phyloP scores from a whole-genome alignment of 2,888 invertebrate genomes.

The Marronus borbonicus region DNA sequence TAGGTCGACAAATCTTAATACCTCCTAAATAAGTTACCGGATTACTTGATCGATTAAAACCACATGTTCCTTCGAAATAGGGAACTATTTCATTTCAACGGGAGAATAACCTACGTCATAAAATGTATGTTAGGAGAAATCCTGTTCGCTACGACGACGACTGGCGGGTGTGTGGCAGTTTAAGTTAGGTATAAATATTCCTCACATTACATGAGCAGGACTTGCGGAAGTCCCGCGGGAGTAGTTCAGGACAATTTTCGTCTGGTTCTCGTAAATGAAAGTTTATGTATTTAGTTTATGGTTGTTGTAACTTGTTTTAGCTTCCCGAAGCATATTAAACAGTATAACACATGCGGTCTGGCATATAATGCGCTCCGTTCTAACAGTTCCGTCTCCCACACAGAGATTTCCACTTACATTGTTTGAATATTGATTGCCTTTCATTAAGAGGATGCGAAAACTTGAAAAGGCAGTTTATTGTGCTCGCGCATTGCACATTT shows the following conservation, averaged over 20 bases:
- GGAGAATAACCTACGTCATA: conserved; percentile 17
- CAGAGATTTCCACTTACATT: conserved; percentile 40
- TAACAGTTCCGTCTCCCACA: background rate
- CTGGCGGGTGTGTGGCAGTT: conserved; percentile 5
- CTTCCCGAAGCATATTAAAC: conserved; percentile 50
- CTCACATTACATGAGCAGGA: conserved; percentile 47
- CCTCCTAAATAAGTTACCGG: background rate
- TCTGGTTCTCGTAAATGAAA: conserved; percentile 56
- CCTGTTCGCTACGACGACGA: conserved; percentile 17
- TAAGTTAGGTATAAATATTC: conserved; percentile 45
- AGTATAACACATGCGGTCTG: conserved; percentile 46
- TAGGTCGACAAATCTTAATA: background rate
- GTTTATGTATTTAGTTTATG: conserved; percentile 54
- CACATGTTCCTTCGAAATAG: background rate
- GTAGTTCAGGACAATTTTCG: conserved; percentile 55
- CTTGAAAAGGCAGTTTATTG: background rate
- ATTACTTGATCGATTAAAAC: background rate
- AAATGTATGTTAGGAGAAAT: conserved; percentile 41
- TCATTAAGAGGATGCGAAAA: background rate
- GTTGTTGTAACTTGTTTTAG: conserved; percentile 53
- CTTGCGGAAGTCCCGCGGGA: conserved; percentile 53
- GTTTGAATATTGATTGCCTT: conserved; percentile 30
- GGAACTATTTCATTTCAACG: conserved; percentile 10
- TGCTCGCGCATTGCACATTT: background rate
- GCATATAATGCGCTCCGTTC: conserved; percentile 1